Percentiles rank a stretch among this genome's conserved stretches.
Evolutionary conservation across 2,888 invertebrate genomes (phyloP).

Genomic region (Autographa pulchrina): DNA sequence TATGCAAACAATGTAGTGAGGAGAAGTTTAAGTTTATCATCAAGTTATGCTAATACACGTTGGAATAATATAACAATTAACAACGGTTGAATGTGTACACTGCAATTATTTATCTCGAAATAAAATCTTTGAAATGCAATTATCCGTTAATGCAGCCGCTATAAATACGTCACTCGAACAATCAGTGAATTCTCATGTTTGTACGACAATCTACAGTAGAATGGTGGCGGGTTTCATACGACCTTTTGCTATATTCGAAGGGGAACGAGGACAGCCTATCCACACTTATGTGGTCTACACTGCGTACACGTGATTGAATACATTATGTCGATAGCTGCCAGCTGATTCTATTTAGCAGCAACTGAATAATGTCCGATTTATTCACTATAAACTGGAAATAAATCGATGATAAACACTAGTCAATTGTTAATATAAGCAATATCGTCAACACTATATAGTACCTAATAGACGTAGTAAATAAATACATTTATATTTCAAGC

Average conservation of each 20-base stretch:
- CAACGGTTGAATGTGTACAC: slow-evolving; percentile 3
- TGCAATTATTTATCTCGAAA: slow-evolving; percentile 11
- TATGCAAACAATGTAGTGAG: slow-evolving; percentile 17
- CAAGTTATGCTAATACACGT: slow-evolving; percentile 37
- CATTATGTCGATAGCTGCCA: slow-evolving; percentile 29
- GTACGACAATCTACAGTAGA: slow-evolving; percentile 26
- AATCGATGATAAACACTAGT: slow-evolving; percentile 37
- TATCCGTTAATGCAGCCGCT: slow-evolving; percentile 18
- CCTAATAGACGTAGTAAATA: slow-evolving; percentile 22
- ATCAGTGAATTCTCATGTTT: slow-evolving; percentile 43
- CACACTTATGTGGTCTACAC: slow-evolving; percentile 40
- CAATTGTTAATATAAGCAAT: slow-evolving; percentile 46
- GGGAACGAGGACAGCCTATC: slow-evolving; percentile 59
- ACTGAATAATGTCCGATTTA: slow-evolving; percentile 23
- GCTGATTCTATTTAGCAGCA: slow-evolving; percentile 19
- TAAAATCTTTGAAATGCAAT: slow-evolving; percentile 22
- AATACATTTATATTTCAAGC: slow-evolving; percentile 27
- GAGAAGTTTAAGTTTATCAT: slow-evolving; percentile 17
- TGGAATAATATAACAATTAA: slow-evolving; percentile 26
- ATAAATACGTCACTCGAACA: slow-evolving; percentile 33
- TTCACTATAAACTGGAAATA: slow-evolving; percentile 38
- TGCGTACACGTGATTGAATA: slow-evolving; percentile 40
- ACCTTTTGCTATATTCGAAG: slow-evolving; percentile 61
- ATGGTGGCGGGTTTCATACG: slow-evolving; percentile 50
- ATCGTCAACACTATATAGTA: slow-evolving; percentile 30